phyloP scores from a whole-genome alignment of 2,888 invertebrate species.

The Enchytraeus crypticus region DNA sequence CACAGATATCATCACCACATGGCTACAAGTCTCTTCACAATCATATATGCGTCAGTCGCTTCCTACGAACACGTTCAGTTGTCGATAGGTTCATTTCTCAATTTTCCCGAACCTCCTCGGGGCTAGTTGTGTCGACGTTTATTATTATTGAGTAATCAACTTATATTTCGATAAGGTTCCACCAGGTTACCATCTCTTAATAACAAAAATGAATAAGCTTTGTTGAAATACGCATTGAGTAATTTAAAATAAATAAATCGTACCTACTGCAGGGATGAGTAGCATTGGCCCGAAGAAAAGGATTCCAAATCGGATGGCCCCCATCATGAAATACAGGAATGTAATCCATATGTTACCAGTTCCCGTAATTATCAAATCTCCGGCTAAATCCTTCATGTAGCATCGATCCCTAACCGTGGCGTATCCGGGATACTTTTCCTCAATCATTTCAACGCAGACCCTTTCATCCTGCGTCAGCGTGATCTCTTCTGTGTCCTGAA shows the following conservation, averaged over 20 bases:
- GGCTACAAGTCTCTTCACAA: too few relatives aligned
- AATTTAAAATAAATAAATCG: background rate
- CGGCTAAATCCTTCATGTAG: conserved; percentile 26
- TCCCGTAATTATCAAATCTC: conserved; percentile 31
- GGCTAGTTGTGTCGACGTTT: too few relatives aligned
- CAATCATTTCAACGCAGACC: conserved; percentile 37
- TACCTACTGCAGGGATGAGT: conserved; percentile 37
- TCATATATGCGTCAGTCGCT: too few relatives aligned
- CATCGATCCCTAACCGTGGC: conserved; percentile 39
- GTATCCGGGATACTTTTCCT: conserved; percentile 24
- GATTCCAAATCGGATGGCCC: conserved; percentile 35
- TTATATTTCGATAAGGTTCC: too few relatives aligned
- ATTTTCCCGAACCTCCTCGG: too few relatives aligned
- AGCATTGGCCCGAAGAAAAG: conserved; percentile 41
- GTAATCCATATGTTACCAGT: conserved; percentile 40
- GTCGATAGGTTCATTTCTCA: too few relatives aligned
- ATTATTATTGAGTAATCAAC: too few relatives aligned
- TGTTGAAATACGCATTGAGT: too few relatives aligned
- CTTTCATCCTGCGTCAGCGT: conserved; percentile 25
- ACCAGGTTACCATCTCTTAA: too few relatives aligned
- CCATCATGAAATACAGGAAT: conserved; percentile 37
- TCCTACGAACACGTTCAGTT: too few relatives aligned
- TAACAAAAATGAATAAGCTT: too few relatives aligned
- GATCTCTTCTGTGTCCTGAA: conserved; percentile 18
- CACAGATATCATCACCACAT: too few relatives aligned